A percentile compares a stretch with the other conserved stretches of the same genome.
Evolutionary conservation across 2,888 invertebrate species (phyloP).

Genomic region (Caenorhabditis sp.): DNA sequence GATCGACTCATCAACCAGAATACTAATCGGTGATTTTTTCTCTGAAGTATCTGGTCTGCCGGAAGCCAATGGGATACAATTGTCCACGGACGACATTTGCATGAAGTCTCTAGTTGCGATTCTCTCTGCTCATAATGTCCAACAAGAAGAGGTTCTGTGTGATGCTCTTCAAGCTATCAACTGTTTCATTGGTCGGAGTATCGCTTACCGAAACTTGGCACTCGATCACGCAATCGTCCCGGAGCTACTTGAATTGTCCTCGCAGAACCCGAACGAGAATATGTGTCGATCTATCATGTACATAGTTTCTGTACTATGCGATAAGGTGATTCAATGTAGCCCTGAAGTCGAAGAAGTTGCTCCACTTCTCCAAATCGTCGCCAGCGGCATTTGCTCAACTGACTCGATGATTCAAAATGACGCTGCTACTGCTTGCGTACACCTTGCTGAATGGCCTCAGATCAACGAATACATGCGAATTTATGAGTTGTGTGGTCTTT

Average conservation of each 20-base stretch:
- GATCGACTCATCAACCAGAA: no score
- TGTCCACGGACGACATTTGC: slow-evolving; percentile 13
- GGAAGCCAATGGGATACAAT: no score
- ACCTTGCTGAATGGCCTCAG: slow-evolving; percentile 41
- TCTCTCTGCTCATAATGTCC: slow-evolving; percentile 2
- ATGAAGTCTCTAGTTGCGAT: slow-evolving; percentile 9
- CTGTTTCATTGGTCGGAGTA: slow-evolving; percentile 33
- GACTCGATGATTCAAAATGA: slow-evolving; percentile 55
- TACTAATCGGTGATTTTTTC: no score
- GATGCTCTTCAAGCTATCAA: slow-evolving; percentile 48
- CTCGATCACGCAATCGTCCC: slow-evolving; percentile 56
- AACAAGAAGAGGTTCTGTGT: slow-evolving; percentile 22
- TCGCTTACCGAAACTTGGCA: slow-evolving; percentile 52
- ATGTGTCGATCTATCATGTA: slow-evolving; percentile 43
- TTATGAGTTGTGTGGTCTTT: slow-evolving; percentile 13
- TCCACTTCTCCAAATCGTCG: slow-evolving; percentile 50
- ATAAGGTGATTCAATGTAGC: slow-evolving; percentile 45
- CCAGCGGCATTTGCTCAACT: slow-evolving; percentile 22
- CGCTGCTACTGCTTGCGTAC: slow-evolving; percentile 40
- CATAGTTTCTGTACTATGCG: slow-evolving; percentile 45
- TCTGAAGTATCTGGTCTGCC: no score
- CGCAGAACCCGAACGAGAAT: not conserved
- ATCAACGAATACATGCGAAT: slow-evolving; percentile 39
- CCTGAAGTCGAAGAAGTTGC: slow-evolving; percentile 51
- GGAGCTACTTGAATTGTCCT: slow-evolving; percentile 7